Base-by-base conservation (phyloP, 2,888 invertebrate species). In the Ophion obscuratus region DNA sequence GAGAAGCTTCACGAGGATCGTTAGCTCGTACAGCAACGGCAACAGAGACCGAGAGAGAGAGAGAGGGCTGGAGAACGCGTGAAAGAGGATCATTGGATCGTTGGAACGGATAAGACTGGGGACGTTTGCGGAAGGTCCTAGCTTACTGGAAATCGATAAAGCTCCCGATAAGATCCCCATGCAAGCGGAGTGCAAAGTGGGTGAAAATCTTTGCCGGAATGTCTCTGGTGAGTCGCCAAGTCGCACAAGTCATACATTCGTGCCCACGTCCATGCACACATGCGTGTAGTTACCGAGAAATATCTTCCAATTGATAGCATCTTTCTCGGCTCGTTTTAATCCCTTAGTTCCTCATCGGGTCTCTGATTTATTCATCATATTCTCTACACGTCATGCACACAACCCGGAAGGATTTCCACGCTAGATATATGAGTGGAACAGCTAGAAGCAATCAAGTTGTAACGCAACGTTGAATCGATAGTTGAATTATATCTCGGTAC, bases 41-140 rank as follows among this genome's bases (percentile, higher is more conserved):
- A 14, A 62, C 36, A 71, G 66, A 59, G 71, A 71, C 24, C 40
- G 76, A 81, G 47, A 4, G 4, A 31, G 31, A 27, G 2, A 2
- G 31, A 31, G 80, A 71, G 40, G 64, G 64, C 57, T 10, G 62
- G 79, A 62, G 66, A 74, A 61, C 66, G 27, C 53, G 73, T 57
- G 59, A 80, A 57, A 66, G 53, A 70, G 68, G 70, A 59, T n/a
- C 7, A 24, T 76, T 77, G 62, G 84, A 84, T 86, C 81, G 75
- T 59, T 75, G 61, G 68, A 53, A 78, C 76, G 85, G 88, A 88
- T 88, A 87, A 87, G 83, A 85, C 85, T 83, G 85, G 86, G 86
- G 85, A 88, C 85, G 70, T 81, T 67, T 53, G 59, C 68, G 76
- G 61, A 78, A 78, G 71, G 62, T 70, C 40, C 53, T 66, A 75